Percentiles rank a stretch among this genome's conserved stretches.
Evolutionary conservation across 2,797 vertebrate genomes (phyloP).

Genomic region (Rhadinocentrus ornatus): DNA sequence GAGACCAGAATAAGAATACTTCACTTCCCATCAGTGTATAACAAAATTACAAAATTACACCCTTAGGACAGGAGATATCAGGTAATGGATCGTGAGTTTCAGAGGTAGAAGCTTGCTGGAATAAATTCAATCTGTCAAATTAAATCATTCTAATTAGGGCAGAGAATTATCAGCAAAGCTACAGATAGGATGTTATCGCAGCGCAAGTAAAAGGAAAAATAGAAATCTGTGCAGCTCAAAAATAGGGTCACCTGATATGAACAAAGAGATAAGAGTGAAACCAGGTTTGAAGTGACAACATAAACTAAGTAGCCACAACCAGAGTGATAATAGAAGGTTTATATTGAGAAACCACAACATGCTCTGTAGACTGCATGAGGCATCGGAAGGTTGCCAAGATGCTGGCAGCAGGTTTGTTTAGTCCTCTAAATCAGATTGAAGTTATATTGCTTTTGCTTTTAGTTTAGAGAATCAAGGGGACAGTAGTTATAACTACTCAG

Average conservation of each 20-base stretch:
- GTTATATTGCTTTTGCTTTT: background rate
- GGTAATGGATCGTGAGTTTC: slow-evolving; percentile 51
- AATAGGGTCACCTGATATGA: background rate
- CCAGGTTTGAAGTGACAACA: background rate
- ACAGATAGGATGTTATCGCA: slow-evolving; percentile 46
- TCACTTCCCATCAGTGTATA: slow-evolving; percentile 38
- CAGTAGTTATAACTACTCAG: background rate
- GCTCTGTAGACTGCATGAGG: no score
- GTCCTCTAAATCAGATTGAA: background rate
- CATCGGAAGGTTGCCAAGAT: background rate
- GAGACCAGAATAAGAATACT: slow-evolving; percentile 41
- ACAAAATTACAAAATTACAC: slow-evolving; percentile 50
- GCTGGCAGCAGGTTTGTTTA: background rate
- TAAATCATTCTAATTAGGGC: slow-evolving; percentile 52
- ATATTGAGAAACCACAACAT: background rate
- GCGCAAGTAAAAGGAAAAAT: background rate
- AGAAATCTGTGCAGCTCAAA: slow-evolving; percentile 7
- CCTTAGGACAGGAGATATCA: slow-evolving; percentile 44
- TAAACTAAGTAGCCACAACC: background rate
- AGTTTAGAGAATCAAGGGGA: background rate
- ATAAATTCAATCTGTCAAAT: slow-evolving; percentile 39
- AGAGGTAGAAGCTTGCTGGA: slow-evolving; percentile 12
- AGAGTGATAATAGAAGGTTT: background rate
- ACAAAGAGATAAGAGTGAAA: background rate
- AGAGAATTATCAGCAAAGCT: slow-evolving; percentile 40